Evolutionary conservation across 2,888 invertebrate genomes (phyloP).

Genomic region (Sinodicranocentrus sp.): DNA sequence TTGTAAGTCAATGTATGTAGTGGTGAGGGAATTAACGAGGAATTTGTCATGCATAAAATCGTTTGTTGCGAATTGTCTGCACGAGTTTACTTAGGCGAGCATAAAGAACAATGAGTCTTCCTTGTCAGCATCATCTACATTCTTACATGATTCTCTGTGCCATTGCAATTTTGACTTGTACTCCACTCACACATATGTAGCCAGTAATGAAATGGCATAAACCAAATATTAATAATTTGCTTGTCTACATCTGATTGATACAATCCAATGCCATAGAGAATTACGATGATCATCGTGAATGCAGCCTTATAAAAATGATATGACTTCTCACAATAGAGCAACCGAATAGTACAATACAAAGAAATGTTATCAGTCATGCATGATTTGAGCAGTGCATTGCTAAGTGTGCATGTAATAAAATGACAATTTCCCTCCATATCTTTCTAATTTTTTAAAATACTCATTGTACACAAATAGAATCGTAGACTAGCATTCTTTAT

Average conservation of each 20-base stretch:
- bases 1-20: not conserved
- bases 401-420: too few relatives aligned
- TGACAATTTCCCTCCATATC: too few relatives aligned
- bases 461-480: too few relatives aligned
- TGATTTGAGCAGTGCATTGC: not conserved
- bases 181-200: too few relatives aligned
- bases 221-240: too few relatives aligned
- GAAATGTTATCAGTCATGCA: slow-evolving; percentile 22
- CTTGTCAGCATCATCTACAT: not conserved
- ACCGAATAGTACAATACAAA: too few relatives aligned
- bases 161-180: too few relatives aligned
- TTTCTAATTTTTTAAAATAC: too few relatives aligned
- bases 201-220: too few relatives aligned
- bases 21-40: slow-evolving; percentile 12
- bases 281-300: not conserved
- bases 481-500: too few relatives aligned
- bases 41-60: slow-evolving; percentile 26
- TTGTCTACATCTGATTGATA: too few relatives aligned
- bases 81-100: slow-evolving; percentile 1
- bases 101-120: slow-evolving; percentile 18
- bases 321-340: not conserved
- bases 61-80: not conserved
- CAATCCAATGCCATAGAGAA: slow-evolving; percentile 25
- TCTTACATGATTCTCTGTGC: too few relatives aligned
- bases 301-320: not conserved